Evolutionary conservation across 1,140 invertebrate genomes (phyloP).

Genomic region (Drosophila biarmipes): DNA sequence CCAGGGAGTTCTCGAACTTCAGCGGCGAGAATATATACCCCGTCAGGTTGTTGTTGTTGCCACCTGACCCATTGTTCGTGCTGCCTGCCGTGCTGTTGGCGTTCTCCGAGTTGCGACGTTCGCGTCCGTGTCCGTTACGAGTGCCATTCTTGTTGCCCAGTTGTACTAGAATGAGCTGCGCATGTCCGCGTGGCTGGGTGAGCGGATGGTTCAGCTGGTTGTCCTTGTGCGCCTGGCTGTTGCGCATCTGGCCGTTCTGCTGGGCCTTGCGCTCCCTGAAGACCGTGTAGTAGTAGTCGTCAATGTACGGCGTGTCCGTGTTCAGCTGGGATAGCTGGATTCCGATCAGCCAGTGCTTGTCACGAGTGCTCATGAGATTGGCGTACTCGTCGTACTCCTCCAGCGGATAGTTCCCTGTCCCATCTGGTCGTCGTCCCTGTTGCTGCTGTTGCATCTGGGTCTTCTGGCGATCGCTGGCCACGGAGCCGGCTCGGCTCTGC

Average conservation of each 20-base stretch:
- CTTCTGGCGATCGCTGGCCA: conserved; percentile 43
- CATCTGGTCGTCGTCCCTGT: conserved; percentile 51
- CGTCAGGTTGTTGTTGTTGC: conserved; percentile 82
- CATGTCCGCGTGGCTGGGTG: conserved; percentile 84
- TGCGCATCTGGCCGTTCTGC: conserved; percentile 85
- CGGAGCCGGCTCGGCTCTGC: conserved; percentile 42
- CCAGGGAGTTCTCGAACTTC: conserved; percentile 96
- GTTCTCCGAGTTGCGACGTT: conserved; percentile 86
- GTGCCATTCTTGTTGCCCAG: conserved; percentile 84
- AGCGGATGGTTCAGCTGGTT: conserved; percentile 88
- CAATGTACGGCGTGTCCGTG: conserved; percentile 93
- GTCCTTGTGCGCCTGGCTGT: conserved; percentile 86
- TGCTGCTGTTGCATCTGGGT: conserved; percentile 51
- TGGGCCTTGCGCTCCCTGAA: conserved; percentile 87
- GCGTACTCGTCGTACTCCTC: conserved; percentile 91
- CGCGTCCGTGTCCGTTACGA: conserved; percentile 81
- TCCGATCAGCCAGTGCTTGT: conserved; percentile 97
- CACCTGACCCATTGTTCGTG: conserved; percentile 75
- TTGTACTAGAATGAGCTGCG: conserved; percentile 80
- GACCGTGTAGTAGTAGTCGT: conserved; percentile 94
- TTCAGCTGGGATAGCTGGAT: conserved; percentile 96
- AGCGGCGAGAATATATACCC: conserved; percentile 89
- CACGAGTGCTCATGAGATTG: conserved; percentile 94
- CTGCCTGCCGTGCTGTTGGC: conserved; percentile 51
- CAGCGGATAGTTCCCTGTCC: conserved; percentile 73